phyloP scores from a whole-genome alignment of 2,888 invertebrate species.

The Yponomeuta malinellus region DNA sequence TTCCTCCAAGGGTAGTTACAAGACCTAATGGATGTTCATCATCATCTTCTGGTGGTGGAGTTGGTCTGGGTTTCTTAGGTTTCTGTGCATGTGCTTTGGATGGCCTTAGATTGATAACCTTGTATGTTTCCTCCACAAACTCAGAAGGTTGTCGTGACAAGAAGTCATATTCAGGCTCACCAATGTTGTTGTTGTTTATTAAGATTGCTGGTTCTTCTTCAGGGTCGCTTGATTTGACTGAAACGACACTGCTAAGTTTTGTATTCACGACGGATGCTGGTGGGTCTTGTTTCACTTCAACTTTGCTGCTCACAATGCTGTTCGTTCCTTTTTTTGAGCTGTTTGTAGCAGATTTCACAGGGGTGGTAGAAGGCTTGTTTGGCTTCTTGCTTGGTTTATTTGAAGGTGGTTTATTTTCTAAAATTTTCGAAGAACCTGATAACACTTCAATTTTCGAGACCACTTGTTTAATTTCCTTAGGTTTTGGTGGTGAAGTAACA shows the following conservation, averaged over 20 bases:
- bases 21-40: constrained; percentile 85
- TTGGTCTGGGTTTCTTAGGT: constrained; percentile 65
- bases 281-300: constrained; percentile 62
- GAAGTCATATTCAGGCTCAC: constrained; percentile 89
- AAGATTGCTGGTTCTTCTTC: constrained; percentile 77
- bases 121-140: constrained; percentile 89
- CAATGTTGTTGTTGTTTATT: constrained; percentile 82
- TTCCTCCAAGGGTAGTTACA: constrained; percentile 89
- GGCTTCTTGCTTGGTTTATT: constrained; percentile 44
- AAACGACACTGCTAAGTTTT: constrained; percentile 74
- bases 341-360: constrained; percentile 33
- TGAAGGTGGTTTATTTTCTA: constrained; percentile 42
- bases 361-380: constrained; percentile 46
- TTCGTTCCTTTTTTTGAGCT: constrained; percentile 19
- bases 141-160: constrained; percentile 90
- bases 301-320: constrained; percentile 62
- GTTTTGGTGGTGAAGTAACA: constrained; percentile 63
- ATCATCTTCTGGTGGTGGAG: constrained; percentile 65
- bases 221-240: constrained; percentile 62
- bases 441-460: constrained; percentile 76
- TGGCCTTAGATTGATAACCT: constrained; percentile 87
- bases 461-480: constrained; percentile 66
- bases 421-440: constrained; percentile 65
- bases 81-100: constrained; percentile 72
- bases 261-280: constrained; percentile 46